These are phyloP conservation scores for Charina bottae DNA, from an alignment of 2,113 vertebrate genomes.

Conservation along the genomic window DNA sequence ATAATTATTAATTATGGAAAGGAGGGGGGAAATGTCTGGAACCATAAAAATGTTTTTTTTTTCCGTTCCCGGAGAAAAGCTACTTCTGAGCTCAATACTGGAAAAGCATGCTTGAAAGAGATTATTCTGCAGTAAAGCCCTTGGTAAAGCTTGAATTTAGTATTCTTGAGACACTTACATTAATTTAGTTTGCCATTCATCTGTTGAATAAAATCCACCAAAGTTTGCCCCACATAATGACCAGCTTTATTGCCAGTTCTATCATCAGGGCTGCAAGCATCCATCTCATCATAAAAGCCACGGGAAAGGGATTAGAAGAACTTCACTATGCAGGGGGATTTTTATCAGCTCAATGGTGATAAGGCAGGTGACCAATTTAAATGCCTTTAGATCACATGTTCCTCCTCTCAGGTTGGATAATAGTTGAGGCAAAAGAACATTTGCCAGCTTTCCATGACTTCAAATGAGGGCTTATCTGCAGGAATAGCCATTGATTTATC, in stretches of 20 bases:
- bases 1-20: not conserved
- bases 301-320: not conserved
- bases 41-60: not conserved
- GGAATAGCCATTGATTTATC: constrained; percentile 2
- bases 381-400: constrained; percentile 7
- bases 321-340: constrained; percentile 26
- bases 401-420: not conserved
- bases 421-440: not conserved
- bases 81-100: not conserved
- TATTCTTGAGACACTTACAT: not conserved
- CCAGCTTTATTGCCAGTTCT: constrained; percentile 1
- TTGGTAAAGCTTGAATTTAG: not conserved
- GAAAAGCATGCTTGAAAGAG: not conserved
- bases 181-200: not conserved
- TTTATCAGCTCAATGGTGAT: not conserved
- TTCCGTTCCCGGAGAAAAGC: not conserved
- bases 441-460: constrained; percentile 3
- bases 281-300: not conserved
- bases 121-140: not conserved
- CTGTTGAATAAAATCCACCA: not conserved
- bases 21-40: not conserved
- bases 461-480: constrained; percentile 17
- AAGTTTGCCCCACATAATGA: not conserved
- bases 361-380: not conserved
- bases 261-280: not conserved